phyloP scores from a whole-genome alignment of 2,113 vertebrate genomes.

The Melierax canorus region DNA sequence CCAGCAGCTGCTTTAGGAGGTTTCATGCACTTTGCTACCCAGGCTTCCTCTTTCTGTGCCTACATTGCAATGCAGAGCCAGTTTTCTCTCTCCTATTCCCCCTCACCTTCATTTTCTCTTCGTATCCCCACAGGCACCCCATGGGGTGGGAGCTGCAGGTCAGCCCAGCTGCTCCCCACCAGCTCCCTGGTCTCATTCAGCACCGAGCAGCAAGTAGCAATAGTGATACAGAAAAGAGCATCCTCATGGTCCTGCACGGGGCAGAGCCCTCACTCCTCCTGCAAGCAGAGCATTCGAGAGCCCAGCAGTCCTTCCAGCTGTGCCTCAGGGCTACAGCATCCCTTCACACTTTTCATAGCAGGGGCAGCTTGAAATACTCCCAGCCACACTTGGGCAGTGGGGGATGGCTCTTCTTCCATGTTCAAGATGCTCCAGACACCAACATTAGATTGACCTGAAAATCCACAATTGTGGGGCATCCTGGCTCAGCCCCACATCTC shows the following conservation, averaged over 20 bases:
- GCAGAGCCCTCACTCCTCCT: too few relatives aligned
- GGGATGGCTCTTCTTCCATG: not conserved
- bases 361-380: too few relatives aligned
- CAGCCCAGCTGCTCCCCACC: not conserved
- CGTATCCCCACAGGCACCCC: not conserved
- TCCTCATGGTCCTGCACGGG: not conserved
- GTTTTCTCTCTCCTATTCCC: not conserved
- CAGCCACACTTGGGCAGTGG: too few relatives aligned
- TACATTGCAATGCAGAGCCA: too few relatives aligned
- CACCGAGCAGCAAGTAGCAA: not conserved
- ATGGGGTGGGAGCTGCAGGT: not conserved
- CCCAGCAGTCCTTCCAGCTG: not conserved
- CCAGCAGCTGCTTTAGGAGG: not conserved
- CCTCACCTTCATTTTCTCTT: too few relatives aligned
- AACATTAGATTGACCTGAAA: not conserved
- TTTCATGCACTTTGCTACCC: not conserved
- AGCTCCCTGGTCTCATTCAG: not conserved
- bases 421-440: not conserved
- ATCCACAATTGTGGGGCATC: not conserved
- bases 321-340: not conserved
- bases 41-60: not conserved
- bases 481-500: not conserved
- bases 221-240: not conserved
- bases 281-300: not conserved
- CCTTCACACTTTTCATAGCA: not conserved